Evolutionary conservation across 2,888 invertebrate species (phyloP), one percentile per base, ranked within the genome.

Genomic region (Julus scanicus): DNA sequence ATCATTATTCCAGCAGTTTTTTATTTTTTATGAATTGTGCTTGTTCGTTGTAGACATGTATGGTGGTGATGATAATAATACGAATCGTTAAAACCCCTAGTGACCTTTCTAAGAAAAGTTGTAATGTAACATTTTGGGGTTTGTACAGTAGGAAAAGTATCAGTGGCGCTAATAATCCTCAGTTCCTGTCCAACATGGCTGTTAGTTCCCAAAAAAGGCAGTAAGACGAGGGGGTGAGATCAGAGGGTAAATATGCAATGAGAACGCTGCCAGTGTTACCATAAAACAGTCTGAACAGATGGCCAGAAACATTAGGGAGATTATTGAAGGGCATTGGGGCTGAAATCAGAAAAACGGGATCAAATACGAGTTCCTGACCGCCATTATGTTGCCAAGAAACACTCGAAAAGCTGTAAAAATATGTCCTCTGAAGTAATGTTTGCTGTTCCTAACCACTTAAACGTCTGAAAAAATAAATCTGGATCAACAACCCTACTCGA

Each of bases 371-470:
- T 57, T 57, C 57, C n/a, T 57, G 57, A 17, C 57, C 57, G 57
- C 57, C 57, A 57, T 57, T 57, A 57, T 57, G 57, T 57, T 57
- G 57, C 57, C 57, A 15, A 57, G 57, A 57, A 57, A 57, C 57
- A 57, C 57, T 57, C 57, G 57, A 57, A 57, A 57, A 57, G n/a
- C 57, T 17, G 17, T 57, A 17, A 57, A 57, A 57, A 15, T n/a
- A 57, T 5, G n/a, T 57, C 15, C 11, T 4, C 57, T 17, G 17
- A 57, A 57, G 57, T 57, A 57, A 15, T 57, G 57, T n/a, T 57
- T 57, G 57, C 17, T 57, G 57, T 57, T 17, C 57, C n/a, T 57
- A 57, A n/a, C 53, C 53, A 53, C 53, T 53, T 53, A 53, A 53
- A 53, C 53, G 15, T 9, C 15, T 53, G 15, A 53, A 53, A 53